A percentile compares a stretch with the other conserved stretches of the same genome.
These are phyloP conservation scores for Masticophis lateralis DNA, from an alignment of 2,797 vertebrate genomes.

Conservation along the genomic window DNA sequence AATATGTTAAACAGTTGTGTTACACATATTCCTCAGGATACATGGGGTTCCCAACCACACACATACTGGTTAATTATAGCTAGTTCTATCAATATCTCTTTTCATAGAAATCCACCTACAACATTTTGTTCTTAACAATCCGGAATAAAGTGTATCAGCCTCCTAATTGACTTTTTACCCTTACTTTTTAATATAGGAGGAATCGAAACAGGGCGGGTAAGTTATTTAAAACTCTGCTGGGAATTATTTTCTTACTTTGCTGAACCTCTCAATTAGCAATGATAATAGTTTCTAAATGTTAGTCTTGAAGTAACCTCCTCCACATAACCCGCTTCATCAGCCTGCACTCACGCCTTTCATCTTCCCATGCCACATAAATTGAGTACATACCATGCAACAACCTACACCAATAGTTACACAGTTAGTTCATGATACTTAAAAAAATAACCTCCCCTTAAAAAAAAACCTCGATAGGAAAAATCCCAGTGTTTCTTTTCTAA, in stretches of 20 bases:
- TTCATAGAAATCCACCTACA: not conserved
- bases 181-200: not conserved
- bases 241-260: not conserved
- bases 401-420: not conserved
- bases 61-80: not conserved
- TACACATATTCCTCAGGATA: not conserved
- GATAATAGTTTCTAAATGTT: constrained; percentile 15
- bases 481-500: not conserved
- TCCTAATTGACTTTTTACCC: not conserved
- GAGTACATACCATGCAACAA: not conserved
- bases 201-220: not conserved
- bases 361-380: not conserved
- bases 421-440: not conserved
- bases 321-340: not conserved
- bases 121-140: not conserved
- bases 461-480: not conserved
- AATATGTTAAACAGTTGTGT: not conserved
- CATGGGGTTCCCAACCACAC: not conserved
- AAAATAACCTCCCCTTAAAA: not conserved
- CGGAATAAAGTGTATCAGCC: not conserved
- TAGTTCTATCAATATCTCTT: not conserved
- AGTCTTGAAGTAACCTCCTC: constrained; percentile 15
- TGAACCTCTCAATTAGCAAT: constrained; percentile 10
- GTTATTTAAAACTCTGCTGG: not conserved
- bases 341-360: not conserved